Evolutionary conservation across 1,140 invertebrate genomes (phyloP).

Genomic region (Drosophila bocki): DNA sequence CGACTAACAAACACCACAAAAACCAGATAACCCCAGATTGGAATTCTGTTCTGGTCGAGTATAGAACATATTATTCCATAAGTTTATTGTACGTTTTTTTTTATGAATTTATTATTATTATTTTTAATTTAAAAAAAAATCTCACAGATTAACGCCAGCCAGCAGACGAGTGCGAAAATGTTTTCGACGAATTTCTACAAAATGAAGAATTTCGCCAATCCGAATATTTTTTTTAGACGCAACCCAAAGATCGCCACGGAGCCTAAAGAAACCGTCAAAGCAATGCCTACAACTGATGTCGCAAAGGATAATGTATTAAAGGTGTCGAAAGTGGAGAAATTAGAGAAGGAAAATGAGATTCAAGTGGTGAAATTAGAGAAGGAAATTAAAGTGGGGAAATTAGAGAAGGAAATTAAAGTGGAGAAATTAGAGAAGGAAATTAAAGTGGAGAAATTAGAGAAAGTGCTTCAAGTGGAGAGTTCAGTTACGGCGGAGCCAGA

Average conservation of each 20-base stretch:
- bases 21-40: conserved; percentile 2
- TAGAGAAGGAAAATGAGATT: neutral
- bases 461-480: neutral
- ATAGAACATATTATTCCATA: conserved; percentile 1
- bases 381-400: too few species aligned
- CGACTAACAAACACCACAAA: conserved; percentile 18
- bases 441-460: neutral
- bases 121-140: neutral
- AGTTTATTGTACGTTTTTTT: conserved; percentile 2
- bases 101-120: neutral
- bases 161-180: conserved; percentile 34
- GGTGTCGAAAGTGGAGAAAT: neutral
- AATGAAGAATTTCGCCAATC: conserved; percentile 71
- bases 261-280: neutral
- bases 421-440: neutral
- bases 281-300: neutral
- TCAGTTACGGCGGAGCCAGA: neutral
- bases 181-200: conserved; percentile 59
- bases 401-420: neutral
- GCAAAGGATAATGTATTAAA: neutral
- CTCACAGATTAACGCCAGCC: neutral
- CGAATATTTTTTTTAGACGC: conserved; percentile 12
- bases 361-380: neutral
- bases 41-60: conserved; percentile 13
- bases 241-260: neutral